These are phyloP conservation scores for Engraulis encrasicolus DNA, from an alignment of 2,113 vertebrate species.

Conservation along the genomic window DNA sequence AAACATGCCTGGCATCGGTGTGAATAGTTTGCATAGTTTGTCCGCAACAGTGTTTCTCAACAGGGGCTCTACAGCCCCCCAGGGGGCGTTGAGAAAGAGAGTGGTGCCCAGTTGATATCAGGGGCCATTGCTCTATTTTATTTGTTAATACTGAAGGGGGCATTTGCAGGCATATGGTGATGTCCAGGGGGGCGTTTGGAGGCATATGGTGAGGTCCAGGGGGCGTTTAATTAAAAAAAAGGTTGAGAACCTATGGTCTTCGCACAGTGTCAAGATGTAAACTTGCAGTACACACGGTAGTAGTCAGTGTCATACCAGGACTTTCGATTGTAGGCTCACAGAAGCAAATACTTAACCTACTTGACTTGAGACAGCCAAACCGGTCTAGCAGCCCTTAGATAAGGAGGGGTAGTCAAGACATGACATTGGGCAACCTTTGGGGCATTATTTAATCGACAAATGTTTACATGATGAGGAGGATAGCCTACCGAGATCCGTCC, in stretches of 20 bases:
- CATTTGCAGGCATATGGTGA: no score
- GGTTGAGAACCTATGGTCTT: no score
- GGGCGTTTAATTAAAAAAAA: no score
- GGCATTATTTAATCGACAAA: neutral
- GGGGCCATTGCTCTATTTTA: no score
- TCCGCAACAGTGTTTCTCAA: no score
- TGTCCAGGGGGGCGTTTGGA: no score
- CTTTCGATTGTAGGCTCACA: neutral
- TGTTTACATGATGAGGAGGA: constrained; percentile 3
- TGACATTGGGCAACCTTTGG: neutral
- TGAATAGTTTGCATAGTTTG: neutral
- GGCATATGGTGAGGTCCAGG: no score
- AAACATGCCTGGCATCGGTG: neutral
- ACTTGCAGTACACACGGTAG: no score
- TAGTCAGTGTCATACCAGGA: neutral
- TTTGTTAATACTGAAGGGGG: no score
- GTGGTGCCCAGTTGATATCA: no score
- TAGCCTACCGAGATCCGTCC: neutral
- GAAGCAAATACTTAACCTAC: neutral
- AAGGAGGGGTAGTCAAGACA: neutral
- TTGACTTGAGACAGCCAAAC: neutral
- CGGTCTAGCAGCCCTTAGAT: neutral
- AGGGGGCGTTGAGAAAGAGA: no score
- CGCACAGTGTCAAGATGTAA: neutral
- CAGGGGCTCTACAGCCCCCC: no score